These are phyloP conservation scores for Chaetoderma sp. DNA, from an alignment of 2,888 invertebrate species.

Conservation along the genomic window DNA sequence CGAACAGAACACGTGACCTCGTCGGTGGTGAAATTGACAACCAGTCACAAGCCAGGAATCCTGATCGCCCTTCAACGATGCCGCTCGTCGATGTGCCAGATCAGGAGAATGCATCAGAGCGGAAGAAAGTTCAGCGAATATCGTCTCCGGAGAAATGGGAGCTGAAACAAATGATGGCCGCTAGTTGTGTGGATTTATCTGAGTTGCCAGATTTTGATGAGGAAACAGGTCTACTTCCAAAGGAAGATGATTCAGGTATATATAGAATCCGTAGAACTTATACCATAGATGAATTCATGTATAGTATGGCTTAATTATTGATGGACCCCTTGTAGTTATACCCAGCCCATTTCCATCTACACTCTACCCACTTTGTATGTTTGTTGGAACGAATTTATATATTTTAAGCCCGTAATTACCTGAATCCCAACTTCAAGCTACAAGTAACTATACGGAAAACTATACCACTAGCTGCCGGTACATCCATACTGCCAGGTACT, in stretches of 20 bases:
- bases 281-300: too few species aligned
- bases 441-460: too few species aligned
- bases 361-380: too few species aligned
- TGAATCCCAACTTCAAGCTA: too few species aligned
- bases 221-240: slow-evolving; percentile 91
- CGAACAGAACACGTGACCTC: slow-evolving; percentile 68
- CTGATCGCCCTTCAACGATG: slow-evolving; percentile 84
- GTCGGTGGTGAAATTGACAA: slow-evolving; percentile 66
- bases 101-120: slow-evolving; percentile 49
- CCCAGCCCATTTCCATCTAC: too few species aligned
- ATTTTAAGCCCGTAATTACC: too few species aligned
- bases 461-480: too few species aligned
- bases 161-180: slow-evolving; percentile 96
- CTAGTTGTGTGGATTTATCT: slow-evolving; percentile 90
- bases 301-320: too few species aligned
- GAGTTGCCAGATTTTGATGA: slow-evolving; percentile 98
- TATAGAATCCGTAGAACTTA: too few species aligned
- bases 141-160: slow-evolving; percentile 98
- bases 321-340: too few species aligned
- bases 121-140: slow-evolving; percentile 73
- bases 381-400: too few species aligned
- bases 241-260: slow-evolving; percentile 71
- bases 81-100: slow-evolving; percentile 74
- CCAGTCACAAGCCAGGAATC: slow-evolving; percentile 78
- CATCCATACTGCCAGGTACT: too few species aligned